A percentile compares a stretch with the other conserved stretches of the same genome.
These are phyloP conservation scores for Meleagris gallopavo DNA, from an alignment of 2,113 vertebrate genomes.

Conservation along the genomic window DNA sequence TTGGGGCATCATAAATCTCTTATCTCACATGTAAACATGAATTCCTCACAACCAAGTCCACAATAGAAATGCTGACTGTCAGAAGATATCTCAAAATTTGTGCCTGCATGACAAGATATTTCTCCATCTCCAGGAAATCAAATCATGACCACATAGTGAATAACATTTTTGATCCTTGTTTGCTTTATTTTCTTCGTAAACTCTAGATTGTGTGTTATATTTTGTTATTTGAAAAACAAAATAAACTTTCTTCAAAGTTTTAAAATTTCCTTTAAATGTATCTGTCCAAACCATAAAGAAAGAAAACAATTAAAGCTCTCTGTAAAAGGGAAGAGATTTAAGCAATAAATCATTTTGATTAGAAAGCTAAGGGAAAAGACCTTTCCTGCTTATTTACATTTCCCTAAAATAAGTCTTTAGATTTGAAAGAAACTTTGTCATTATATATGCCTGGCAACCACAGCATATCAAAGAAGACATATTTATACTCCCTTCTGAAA, in stretches of 20 bases:
- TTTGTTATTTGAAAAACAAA: neutral
- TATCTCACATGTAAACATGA: neutral
- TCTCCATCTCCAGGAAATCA: neutral
- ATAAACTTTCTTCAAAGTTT: neutral
- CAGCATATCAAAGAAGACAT: neutral
- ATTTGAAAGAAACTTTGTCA: conserved; percentile 15
- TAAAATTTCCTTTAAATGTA: neutral
- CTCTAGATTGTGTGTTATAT: neutral
- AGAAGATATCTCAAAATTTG: neutral
- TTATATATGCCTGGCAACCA: neutral
- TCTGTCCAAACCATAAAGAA: neutral
- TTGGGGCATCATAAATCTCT: neutral
- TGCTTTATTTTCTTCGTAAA: neutral
- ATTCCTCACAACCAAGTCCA: neutral
- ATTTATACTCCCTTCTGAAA: neutral
- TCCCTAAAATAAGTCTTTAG: conserved; percentile 15
- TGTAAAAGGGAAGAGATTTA: neutral
- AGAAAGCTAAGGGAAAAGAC: conserved; percentile 16
- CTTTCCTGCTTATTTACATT: conserved; percentile 46
- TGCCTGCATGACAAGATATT: neutral
- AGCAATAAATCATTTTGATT: conserved; percentile 34
- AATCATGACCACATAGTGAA: neutral
- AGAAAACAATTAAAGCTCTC: neutral
- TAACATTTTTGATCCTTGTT: neutral
- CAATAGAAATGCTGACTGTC: neutral